Percentiles rank a stretch among this genome's conserved stretches.
Evolutionary conservation across 2,113 vertebrate species (phyloP).

Genomic region (Cyphomyrus plagiostoma): DNA sequence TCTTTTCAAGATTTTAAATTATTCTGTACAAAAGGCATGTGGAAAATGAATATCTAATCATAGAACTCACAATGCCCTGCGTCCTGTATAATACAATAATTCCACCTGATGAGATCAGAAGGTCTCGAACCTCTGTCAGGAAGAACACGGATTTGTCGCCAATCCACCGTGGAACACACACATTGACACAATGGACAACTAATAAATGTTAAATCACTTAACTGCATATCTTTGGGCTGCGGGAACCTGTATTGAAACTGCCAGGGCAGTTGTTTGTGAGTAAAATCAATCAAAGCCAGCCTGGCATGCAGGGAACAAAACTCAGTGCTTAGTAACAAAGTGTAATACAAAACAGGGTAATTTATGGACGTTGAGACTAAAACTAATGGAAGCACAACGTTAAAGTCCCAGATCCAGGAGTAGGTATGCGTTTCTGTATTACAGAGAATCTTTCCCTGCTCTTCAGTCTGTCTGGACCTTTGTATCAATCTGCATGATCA

Average conservation of each 20-base stretch:
- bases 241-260: background rate
- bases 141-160: background rate
- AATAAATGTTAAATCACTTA: background rate
- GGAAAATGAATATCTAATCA: constrained; percentile 31
- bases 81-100: background rate
- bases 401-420: background rate
- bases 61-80: background rate
- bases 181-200: background rate
- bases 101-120: background rate
- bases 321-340: background rate
- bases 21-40: constrained; percentile 22
- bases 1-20: background rate
- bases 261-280: background rate
- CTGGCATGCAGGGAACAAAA: background rate
- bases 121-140: background rate
- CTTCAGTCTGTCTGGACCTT: background rate
- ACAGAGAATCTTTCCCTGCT: background rate
- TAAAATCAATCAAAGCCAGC: background rate
- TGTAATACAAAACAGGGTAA: background rate
- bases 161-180: background rate
- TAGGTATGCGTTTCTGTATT: background rate
- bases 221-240: background rate
- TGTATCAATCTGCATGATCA: background rate
- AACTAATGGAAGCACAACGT: background rate
- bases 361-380: background rate